A percentile compares a stretch with the other conserved stretches of the same genome.
phyloP scores from a whole-genome alignment of 2,797 vertebrate genomes.

The Acipenser oxyrinchus region DNA sequence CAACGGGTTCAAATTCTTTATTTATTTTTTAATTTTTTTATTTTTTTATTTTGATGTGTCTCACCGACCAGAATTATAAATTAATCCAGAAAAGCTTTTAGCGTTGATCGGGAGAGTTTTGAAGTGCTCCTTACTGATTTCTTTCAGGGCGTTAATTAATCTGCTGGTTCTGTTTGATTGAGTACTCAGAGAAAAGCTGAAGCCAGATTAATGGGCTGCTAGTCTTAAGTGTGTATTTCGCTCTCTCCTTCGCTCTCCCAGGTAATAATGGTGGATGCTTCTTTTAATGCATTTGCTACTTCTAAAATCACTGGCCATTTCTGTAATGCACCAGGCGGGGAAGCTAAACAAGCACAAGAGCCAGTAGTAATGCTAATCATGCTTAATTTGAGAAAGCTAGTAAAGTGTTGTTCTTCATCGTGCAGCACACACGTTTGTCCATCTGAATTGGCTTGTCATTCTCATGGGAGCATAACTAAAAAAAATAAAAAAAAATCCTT shows the following conservation, averaged over 20 bases:
- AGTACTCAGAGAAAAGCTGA: constrained; percentile 26
- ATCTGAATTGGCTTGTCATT: constrained; percentile 20
- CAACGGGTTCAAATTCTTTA: not conserved
- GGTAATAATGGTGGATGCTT: constrained; percentile 32
- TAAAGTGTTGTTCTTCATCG: constrained; percentile 14
- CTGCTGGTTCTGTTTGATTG: constrained; percentile 38
- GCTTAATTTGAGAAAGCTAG: constrained; percentile 11
- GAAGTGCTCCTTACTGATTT: constrained; percentile 44
- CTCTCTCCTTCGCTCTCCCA: constrained; percentile 29
- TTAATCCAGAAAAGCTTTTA: constrained; percentile 45
- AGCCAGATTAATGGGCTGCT: constrained; percentile 34
- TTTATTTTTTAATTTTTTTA: not conserved
- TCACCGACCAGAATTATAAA: constrained; percentile 36
- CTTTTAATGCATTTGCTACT: constrained; percentile 28
- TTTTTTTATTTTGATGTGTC: constrained; percentile 20
- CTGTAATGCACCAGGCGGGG: constrained; percentile 15
- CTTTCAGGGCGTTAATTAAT: constrained; percentile 2
- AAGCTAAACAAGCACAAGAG: constrained; percentile 28
- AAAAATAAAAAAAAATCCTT: not conserved
- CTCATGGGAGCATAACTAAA: constrained; percentile 12
- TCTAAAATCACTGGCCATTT: constrained; percentile 27
- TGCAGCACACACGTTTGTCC: constrained; percentile 26
- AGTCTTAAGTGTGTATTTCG: constrained; percentile 17
- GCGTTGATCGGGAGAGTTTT: constrained; percentile 46
- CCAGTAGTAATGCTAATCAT: constrained; percentile 31